Evolutionary conservation across 1,140 invertebrate genomes (phyloP).

Genomic region (Drosophila arizonae): DNA sequence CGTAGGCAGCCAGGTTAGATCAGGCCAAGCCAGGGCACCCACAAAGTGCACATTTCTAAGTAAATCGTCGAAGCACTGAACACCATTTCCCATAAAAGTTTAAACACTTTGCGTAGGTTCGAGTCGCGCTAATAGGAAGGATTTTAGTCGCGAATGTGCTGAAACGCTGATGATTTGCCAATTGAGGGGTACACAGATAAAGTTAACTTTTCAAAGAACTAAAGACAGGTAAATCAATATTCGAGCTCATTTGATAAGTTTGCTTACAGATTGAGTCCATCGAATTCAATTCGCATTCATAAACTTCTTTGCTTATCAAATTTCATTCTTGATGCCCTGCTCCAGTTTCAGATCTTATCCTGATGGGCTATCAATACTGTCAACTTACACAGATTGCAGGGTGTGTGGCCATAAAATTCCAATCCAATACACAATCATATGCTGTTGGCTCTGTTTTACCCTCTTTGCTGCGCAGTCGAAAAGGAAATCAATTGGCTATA

Average conservation of each 20-base stretch:
- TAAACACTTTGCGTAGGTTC: constrained; percentile 22
- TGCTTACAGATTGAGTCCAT: too few relatives aligned
- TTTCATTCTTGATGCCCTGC: neutral
- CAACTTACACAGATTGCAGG: constrained; percentile 16
- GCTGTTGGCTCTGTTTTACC: constrained; percentile 9
- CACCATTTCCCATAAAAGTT: constrained; percentile 43
- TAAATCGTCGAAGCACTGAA: constrained; percentile 38
- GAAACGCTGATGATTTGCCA: too few relatives aligned
- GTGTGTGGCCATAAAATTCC: constrained; percentile 33
- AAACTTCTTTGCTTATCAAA: too few relatives aligned
- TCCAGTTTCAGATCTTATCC: constrained; percentile 20
- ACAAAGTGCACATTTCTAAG: constrained; percentile 49
- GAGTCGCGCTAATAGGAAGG: neutral
- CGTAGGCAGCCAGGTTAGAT: constrained; percentile 28
- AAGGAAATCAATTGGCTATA: constrained; percentile 69
- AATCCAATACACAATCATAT: constrained; percentile 24
- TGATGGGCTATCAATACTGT: constrained; percentile 11
- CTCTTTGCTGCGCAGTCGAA: constrained; percentile 5
- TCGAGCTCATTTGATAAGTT: too few relatives aligned
- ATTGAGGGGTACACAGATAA: too few relatives aligned
- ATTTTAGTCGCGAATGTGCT: neutral
- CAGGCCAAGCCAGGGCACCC: constrained; percentile 17
- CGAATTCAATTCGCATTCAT: too few relatives aligned
- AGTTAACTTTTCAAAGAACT: too few relatives aligned
- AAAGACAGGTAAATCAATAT: too few relatives aligned